Evolutionary conservation across 2,113 vertebrate species (phyloP).

Genomic region (Aleadryas rufinucha): DNA sequence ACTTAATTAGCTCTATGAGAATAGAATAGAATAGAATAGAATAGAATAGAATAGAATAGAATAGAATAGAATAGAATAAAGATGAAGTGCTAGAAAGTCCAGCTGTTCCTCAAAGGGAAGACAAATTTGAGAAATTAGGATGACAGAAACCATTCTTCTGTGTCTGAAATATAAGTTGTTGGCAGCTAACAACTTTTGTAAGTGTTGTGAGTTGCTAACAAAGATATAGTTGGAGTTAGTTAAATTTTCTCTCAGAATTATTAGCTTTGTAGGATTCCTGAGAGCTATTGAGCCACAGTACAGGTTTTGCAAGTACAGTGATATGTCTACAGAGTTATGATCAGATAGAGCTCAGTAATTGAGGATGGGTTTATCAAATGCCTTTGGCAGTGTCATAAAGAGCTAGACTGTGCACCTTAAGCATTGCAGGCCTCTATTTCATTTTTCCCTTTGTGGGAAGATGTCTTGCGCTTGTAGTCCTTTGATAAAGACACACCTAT

Average conservation of each 20-base stretch:
- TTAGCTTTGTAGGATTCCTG: neutral
- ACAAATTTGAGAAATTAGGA: neutral
- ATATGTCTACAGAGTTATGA: neutral
- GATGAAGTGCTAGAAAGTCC: neutral
- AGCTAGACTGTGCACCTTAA: neutral
- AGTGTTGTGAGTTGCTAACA: neutral
- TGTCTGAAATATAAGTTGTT: neutral
- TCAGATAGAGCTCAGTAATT: conserved; percentile 11
- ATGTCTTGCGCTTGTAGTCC: neutral
- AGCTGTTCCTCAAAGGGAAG: neutral
- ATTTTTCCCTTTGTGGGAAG: neutral
- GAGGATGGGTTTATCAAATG: neutral
- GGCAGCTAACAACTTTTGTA: neutral
- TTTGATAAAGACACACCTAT: neutral
- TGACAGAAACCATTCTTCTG: neutral
- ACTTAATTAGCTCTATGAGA: neutral
- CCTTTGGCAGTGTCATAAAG: conserved; percentile 15
- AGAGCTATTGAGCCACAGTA: neutral
- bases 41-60: neutral
- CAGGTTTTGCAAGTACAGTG: conserved; percentile 2
- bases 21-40: neutral
- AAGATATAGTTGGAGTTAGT: neutral
- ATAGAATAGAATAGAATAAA: neutral
- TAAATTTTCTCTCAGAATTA: neutral
- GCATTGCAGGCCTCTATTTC: neutral